Conservation (phyloP, 2,113 vertebrate genomes). For the Megaceryle torquata region DNA sequence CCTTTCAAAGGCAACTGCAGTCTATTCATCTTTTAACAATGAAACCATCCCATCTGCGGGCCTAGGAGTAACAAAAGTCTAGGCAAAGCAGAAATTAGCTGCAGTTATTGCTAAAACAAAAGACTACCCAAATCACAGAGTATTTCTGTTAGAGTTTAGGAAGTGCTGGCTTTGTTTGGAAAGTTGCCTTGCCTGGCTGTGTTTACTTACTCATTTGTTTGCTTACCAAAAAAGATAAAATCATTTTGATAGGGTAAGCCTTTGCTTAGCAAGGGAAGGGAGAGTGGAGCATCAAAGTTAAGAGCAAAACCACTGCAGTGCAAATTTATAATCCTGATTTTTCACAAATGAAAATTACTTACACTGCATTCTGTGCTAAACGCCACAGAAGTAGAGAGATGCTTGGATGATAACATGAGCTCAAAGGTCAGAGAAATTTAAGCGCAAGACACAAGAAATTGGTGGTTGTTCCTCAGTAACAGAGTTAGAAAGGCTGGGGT, state of each 20-base stretch:
- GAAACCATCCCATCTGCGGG: neutral
- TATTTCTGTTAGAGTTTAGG: neutral
- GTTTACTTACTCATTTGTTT: neutral
- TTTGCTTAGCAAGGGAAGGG: neutral
- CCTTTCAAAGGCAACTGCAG: neutral
- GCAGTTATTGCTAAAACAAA: neutral
- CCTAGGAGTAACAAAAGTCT: neutral
- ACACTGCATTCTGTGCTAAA: neutral
- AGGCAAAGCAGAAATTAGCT: neutral
- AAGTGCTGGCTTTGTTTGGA: neutral
- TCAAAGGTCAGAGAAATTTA: neutral
- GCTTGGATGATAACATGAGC: neutral
- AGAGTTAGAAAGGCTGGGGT: neutral
- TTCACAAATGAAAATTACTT: neutral
- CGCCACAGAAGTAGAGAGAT: neutral
- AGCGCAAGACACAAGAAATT: neutral
- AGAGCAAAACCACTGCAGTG: rapidly evolving
- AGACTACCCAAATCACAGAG: neutral
- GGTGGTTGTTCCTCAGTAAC: neutral
- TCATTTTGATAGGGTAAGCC: rapidly evolving
- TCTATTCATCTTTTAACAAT: neutral
- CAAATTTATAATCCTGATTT: neutral
- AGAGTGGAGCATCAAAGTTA: neutral
- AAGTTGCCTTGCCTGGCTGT: neutral
- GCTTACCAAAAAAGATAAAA: neutral